Conservation (phyloP, 1,140 invertebrate species). For the Chionoecetes opilio region DNA sequence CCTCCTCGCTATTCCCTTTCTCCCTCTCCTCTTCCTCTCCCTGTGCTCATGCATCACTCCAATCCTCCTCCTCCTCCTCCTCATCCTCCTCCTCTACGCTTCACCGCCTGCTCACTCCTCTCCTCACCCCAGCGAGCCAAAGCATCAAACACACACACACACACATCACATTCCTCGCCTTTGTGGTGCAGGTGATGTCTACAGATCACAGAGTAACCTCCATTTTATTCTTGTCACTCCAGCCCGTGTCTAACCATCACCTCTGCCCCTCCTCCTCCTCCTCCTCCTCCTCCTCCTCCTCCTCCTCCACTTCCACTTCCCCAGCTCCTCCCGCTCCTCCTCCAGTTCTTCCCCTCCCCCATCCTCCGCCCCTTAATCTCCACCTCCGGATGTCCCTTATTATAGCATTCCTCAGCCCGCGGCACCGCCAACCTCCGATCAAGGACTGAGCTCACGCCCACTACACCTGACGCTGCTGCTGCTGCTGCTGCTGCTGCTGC, state of each 20-base stretch:
- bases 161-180: background rate
- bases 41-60: background rate
- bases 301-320: background rate
- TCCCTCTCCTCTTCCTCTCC: background rate
- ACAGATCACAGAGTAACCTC: background rate
- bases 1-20: background rate
- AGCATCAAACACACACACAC: background rate
- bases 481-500: background rate
- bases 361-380: background rate
- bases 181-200: background rate
- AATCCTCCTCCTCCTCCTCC: background rate
- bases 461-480: slow-evolving; percentile 13
- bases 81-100: background rate
- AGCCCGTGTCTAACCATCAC: background rate
- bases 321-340: background rate
- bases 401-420: slow-evolving; percentile 4
- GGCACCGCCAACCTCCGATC: background rate
- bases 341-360: background rate
- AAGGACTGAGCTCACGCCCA: background rate
- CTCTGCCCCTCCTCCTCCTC: background rate
- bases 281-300: background rate
- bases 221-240: background rate
- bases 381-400: slow-evolving; percentile 24
- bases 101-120: background rate
- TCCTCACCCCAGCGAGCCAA: background rate